Base-by-base conservation (phyloP, 2,888 invertebrate genomes). In the Masnerella sp. region DNA sequence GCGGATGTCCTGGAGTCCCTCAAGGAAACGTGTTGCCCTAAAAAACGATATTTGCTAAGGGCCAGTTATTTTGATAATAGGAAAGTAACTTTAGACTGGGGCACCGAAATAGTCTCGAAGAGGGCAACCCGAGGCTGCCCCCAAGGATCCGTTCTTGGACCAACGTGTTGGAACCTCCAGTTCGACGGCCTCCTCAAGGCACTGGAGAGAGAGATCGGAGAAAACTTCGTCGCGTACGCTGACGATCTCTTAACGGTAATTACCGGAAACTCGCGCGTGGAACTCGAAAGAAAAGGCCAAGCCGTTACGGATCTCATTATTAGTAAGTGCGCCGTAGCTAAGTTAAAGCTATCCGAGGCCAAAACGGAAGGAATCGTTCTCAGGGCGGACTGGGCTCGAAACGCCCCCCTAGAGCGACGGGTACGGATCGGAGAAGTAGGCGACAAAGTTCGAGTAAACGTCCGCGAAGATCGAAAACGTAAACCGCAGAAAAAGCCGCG, bases 111-210 rank as follows among this genome's bases (percentile, higher is more conserved):
- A 5, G 59, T 69, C n/a, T 42, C 62, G 12, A 68, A 52, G 9
- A 9, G 2, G 11, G 30, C 43, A 8, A 22, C 34, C 2, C 22
- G 52, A 11, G 52, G 52, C 38, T 75, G 73, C 1, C 77, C 73
- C 2, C 74, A 77, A 11, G 76, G 72, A 2, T 77, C 77, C 1
- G 74, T 77, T 0, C 61, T 70, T 7, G 75, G 75, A 0, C 75
- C 76, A 2, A 62, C 65, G 0, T 68, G 74, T 45, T 74, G 76
- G 74, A 77, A 76, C 32, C 49, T 78, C 15, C 47, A 75, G 38
- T 77, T 78, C 30, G 75, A 77, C 40, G 68, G 36, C 8, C 64
- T 77, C 7, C 61, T 76, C 0, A 22, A 40, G 36, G 20, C 25
- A 15, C 43, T 76, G 5, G 62, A 61, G 47, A 8, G 11, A 0